Conservation (phyloP, 1,140 invertebrate species). For the Mizuhopecten yessoensis region DNA sequence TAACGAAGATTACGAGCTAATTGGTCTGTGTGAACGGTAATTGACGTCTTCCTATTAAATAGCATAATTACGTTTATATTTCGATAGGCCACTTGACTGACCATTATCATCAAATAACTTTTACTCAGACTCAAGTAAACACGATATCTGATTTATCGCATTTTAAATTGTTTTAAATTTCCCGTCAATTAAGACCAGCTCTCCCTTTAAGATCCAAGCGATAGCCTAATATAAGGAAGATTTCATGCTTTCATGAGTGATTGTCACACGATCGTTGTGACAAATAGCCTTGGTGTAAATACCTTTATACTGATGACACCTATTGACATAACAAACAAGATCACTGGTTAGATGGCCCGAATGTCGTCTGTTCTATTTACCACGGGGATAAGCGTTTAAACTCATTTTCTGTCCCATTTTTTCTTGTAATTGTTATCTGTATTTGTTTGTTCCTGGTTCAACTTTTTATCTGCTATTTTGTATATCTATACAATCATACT, state of each 20-base stretch:
- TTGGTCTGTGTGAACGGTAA: not conserved
- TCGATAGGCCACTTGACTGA: slow-evolving; percentile 21
- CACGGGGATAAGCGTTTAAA: not conserved
- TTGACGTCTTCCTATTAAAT: slow-evolving; percentile 32
- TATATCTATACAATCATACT: not conserved
- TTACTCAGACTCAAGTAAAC: not conserved
- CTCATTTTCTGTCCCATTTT: not conserved
- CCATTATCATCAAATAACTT: slow-evolving; percentile 17
- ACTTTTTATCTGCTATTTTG: not conserved
- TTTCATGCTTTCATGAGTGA: not conserved
- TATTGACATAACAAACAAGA: not conserved
- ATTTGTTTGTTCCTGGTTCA: not conserved
- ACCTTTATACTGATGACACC: not conserved
- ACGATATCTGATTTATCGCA: not conserved
- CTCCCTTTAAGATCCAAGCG: not conserved
- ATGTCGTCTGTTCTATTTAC: not conserved
- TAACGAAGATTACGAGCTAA: not conserved
- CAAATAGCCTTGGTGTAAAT: not conserved
- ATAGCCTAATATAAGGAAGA: not conserved
- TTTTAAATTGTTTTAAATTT: slow-evolving; percentile 40
- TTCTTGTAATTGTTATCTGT: not conserved
- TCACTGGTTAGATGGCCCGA: not conserved
- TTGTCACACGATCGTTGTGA: not conserved
- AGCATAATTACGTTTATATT: not conserved
- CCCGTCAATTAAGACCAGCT: not conserved